Conservation (phyloP, 1,140 invertebrate species). For the Himalopsyche phryganea region DNA sequence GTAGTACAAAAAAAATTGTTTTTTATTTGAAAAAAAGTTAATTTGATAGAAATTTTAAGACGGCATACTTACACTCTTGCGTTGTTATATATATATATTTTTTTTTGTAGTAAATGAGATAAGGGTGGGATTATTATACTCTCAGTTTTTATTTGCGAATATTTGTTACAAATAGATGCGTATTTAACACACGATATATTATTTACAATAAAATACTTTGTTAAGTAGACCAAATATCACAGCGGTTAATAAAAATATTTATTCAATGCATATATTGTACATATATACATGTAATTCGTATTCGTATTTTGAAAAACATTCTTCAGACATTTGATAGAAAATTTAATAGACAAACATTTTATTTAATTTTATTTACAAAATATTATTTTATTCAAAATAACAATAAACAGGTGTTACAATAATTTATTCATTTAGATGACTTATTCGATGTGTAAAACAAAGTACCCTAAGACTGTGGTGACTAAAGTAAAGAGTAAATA, state of each 20-base stretch:
- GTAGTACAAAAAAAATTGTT: too few species aligned
- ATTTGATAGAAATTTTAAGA: too few species aligned
- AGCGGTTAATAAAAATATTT: conserved; percentile 35
- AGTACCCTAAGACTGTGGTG: conserved; percentile 1
- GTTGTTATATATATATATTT: too few species aligned
- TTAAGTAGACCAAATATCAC: conserved; percentile 36
- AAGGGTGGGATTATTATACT: background rate
- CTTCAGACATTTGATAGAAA: conserved; percentile 32
- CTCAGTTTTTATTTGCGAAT: conserved; percentile 29
- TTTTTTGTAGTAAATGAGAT: too few species aligned
- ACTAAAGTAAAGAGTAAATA: conserved; percentile 2
- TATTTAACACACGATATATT: conserved; percentile 27
- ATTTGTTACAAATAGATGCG: conserved; percentile 32
- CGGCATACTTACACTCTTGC: too few species aligned
- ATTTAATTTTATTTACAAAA: conserved; percentile 31
- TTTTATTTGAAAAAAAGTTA: too few species aligned
- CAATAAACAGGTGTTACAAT: conserved; percentile 11
- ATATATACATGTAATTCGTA: conserved; percentile 30
- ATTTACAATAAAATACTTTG: conserved; percentile 34
- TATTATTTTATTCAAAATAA: conserved; percentile 22
- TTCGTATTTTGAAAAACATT: conserved; percentile 18
- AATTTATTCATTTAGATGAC: background rate
- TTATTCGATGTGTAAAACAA: conserved; percentile 12
- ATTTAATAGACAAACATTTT: conserved; percentile 33
- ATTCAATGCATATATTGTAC: conserved; percentile 22